Evolutionary conservation across 2,113 vertebrate genomes (phyloP).

Genomic region (Pomatorhinus ruficollis): DNA sequence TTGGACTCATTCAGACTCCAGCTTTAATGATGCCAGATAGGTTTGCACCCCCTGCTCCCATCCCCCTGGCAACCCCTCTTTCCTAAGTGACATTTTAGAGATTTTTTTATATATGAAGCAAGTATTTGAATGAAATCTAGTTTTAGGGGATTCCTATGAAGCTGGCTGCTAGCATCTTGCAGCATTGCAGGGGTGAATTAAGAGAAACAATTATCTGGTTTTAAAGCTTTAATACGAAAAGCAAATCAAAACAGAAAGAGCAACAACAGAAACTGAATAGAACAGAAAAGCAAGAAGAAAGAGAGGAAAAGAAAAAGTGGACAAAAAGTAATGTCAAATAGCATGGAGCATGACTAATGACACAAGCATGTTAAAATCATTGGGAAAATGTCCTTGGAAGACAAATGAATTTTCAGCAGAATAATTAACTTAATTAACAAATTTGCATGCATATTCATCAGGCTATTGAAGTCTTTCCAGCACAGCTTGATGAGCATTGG

Average conservation of each 20-base stretch:
- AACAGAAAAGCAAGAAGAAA: constrained; percentile 52
- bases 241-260: neutral
- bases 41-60: neutral
- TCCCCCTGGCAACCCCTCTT: neutral
- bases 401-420: constrained; percentile 99
- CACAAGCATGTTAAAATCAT: constrained; percentile 99
- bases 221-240: constrained; percentile 71
- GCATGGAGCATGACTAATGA: constrained; percentile 99
- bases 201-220: constrained; percentile 66
- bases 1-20: neutral
- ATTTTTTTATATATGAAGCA: constrained; percentile 46
- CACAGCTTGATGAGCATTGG: constrained; percentile 99
- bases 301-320: constrained; percentile 81
- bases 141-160: constrained; percentile 63
- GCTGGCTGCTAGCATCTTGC: constrained; percentile 63
- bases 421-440: constrained; percentile 99
- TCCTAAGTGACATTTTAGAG: constrained; percentile 66
- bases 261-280: neutral
- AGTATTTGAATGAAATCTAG: constrained; percentile 69
- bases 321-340: constrained; percentile 94
- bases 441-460: constrained; percentile 99
- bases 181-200: constrained; percentile 67
- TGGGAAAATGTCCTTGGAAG: constrained; percentile 99
- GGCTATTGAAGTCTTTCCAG: constrained; percentile 99
- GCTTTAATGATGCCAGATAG: constrained; percentile 53